Base-by-base conservation (phyloP, 2,888 invertebrate genomes). In the Dioctria linearis region DNA sequence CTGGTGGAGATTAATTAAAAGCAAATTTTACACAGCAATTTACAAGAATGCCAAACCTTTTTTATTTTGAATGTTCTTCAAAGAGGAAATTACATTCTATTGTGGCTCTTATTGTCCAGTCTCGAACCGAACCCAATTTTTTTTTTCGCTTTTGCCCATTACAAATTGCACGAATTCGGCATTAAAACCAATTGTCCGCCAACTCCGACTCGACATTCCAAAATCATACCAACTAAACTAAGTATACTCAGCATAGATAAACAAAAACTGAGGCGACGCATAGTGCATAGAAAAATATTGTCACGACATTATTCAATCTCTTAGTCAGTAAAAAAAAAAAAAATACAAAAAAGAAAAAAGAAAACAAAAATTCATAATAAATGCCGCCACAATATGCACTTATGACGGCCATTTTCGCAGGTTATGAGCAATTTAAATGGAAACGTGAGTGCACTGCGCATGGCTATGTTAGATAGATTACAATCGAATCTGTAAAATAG, bases 211-310 rank as follows among this genome's bases (percentile, higher is more conserved):
- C 37, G 69, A 42, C 37, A 69, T 69, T 69, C 69, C 69, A 42
- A 69, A 69, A 69, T 69, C 69, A 25, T 69, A 69, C 46, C 66
- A 39, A 6, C 25, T 25, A 69, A 49, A 43, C 46, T 46, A 8
- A 46, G 8, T 8, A 8, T 46, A 46, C 46, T 46, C 5, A 25
- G 25, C 25, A 49, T 69, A 69, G 49, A 42, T 69, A 69, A 69
- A 69, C 69, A 69, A 46, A 49, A 69, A 69, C 49, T 11, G 46
- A 46, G 63, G 65, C 73, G 13, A 80, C 80, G 80, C 80, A 75
- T 80, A 49, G 43, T 42, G 80, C 73, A 80, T 80, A 57, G 39
- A 69, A 80, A 25, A 25, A 80, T 80, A 57, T 43, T 73, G 73
- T 80, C 80, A 80, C 80, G 80, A 80, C 51, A 75, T 63, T 57